Evolutionary conservation across 2,113 vertebrate genomes (phyloP).

Genomic region (Oreotragus oreotragus): DNA sequence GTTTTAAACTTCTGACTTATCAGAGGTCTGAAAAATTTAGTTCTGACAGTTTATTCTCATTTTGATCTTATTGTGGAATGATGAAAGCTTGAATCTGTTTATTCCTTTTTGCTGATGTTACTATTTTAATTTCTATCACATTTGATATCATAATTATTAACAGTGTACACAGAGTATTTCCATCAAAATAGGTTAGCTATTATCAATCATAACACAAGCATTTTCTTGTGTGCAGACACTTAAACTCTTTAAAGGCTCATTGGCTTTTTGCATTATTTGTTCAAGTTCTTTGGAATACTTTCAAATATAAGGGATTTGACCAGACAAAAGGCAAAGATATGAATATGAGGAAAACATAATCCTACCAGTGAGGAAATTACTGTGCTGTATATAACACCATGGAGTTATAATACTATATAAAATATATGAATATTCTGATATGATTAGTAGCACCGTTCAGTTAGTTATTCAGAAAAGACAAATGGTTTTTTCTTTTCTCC

Average conservation of each 20-base stretch:
- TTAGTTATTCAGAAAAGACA: not conserved
- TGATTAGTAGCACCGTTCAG: not conserved
- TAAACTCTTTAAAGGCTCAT: not conserved
- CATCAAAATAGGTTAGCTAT: not conserved
- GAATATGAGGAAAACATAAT: not conserved
- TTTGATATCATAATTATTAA: not conserved
- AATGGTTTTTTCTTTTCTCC: not conserved
- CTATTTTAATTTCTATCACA: not conserved
- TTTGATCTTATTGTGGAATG: not conserved
- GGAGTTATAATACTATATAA: not conserved
- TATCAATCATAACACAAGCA: not conserved
- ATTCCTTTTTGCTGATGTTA: not conserved
- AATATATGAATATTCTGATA: not conserved
- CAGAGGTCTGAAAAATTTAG: not conserved
- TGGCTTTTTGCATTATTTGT: not conserved
- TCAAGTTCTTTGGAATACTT: not conserved
- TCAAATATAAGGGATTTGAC: not conserved
- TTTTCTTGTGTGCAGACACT: not conserved
- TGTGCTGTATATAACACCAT: not conserved
- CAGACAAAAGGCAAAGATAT: not conserved
- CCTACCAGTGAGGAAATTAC: not conserved
- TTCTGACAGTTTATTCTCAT: not conserved
- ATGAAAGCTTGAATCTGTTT: not conserved
- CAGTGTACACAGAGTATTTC: not conserved
- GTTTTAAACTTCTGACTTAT: not conserved